A percentile compares a stretch with the other conserved stretches of the same genome.
Evolutionary conservation across 2,113 vertebrate species (phyloP).

Genomic region (Athene cunicularia): DNA sequence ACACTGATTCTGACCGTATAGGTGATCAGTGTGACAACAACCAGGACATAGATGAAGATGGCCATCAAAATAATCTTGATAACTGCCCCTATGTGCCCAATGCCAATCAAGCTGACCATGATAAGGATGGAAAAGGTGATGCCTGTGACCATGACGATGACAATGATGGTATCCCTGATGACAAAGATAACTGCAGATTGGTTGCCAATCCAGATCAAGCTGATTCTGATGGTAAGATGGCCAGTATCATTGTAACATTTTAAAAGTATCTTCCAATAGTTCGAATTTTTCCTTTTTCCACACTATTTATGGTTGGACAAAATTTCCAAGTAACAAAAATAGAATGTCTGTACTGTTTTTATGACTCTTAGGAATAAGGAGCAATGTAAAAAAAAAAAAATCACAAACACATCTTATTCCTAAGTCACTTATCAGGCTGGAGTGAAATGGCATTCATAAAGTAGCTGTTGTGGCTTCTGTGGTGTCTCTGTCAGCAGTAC

Average conservation of each 20-base stretch:
- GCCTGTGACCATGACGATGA: constrained; percentile 99
- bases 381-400: neutral
- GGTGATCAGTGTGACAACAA: constrained; percentile 97
- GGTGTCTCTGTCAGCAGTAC: neutral
- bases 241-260: neutral
- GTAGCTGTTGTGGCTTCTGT: neutral
- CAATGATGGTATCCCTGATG: constrained; percentile 96
- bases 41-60: constrained; percentile 98
- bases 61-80: constrained; percentile 98
- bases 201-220: constrained; percentile 92
- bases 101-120: constrained; percentile 96
- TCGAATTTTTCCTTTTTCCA: neutral
- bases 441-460: neutral
- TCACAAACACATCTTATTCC: neutral
- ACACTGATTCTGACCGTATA: constrained; percentile 94
- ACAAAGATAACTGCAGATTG: constrained; percentile 94
- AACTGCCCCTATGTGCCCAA: constrained; percentile 99
- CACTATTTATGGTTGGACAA: neutral
- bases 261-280: neutral
- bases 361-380: neutral
- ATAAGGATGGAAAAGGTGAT: constrained; percentile 97
- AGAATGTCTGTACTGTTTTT: neutral
- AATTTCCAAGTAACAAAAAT: neutral
- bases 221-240: constrained; percentile 88
- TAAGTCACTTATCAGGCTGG: neutral